These are phyloP conservation scores for Agrotis ipsilon DNA, from an alignment of 2,888 invertebrate species.

Conservation along the genomic window DNA sequence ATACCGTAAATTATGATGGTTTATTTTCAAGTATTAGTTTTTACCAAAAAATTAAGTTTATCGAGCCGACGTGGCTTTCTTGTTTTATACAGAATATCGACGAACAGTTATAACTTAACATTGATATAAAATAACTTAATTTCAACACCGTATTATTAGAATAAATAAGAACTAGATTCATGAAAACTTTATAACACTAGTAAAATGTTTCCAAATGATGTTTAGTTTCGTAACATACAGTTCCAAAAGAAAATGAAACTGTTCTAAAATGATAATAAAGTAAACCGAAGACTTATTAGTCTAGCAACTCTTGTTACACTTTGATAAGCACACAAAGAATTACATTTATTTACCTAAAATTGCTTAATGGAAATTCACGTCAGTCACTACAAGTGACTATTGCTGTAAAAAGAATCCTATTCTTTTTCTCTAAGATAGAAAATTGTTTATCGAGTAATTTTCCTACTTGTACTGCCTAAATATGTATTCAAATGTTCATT, in stretches of 20 bases:
- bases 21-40: not conserved
- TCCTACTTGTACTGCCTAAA: constrained; percentile 25
- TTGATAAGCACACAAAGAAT: constrained; percentile 2
- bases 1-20: too few relatives aligned
- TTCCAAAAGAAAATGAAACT: not conserved
- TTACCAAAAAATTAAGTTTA: too few relatives aligned
- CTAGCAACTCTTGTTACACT: not conserved
- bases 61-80: constrained; percentile 25
- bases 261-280: constrained; percentile 14
- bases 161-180: not conserved
- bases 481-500: constrained; percentile 29
- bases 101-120: too few relatives aligned
- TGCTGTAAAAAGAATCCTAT: constrained; percentile 1
- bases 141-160: not conserved
- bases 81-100: not conserved
- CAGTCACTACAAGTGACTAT: not conserved
- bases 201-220: not conserved
- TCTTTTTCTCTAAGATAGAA: not conserved
- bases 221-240: not conserved
- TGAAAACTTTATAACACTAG: not conserved
- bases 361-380: constrained; percentile 6
- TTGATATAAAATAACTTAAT: not conserved
- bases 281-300: constrained; percentile 14
- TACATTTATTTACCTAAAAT: constrained; percentile 13
- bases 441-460: not conserved